Evolutionary conservation across 1,140 invertebrate genomes (phyloP).

Genomic region (Drosophila arawakana): DNA sequence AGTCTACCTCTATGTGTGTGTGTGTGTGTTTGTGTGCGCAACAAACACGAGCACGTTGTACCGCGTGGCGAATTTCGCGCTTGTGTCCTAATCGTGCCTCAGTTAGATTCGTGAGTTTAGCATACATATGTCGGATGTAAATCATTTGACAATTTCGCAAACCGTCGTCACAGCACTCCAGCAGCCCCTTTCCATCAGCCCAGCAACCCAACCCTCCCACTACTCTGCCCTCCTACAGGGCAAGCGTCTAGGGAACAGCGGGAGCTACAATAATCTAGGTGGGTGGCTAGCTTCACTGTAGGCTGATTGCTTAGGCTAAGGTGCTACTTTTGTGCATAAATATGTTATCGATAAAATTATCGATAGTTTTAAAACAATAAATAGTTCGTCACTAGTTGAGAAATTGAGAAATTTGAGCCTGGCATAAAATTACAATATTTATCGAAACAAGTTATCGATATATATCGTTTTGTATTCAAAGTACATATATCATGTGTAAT

Average conservation of each 20-base stretch:
- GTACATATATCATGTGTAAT: too few species aligned
- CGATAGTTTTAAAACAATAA: too few species aligned
- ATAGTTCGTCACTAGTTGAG: too few species aligned
- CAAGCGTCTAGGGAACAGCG: not conserved
- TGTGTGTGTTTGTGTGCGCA: slow-evolving; percentile 17
- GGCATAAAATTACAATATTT: too few species aligned
- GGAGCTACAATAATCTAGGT: not conserved
- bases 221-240: not conserved
- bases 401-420: too few species aligned
- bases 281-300: not conserved
- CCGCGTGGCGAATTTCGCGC: slow-evolving; percentile 52
- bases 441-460: not conserved
- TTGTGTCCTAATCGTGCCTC: slow-evolving; percentile 80
- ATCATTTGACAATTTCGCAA: slow-evolving; percentile 80
- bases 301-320: not conserved
- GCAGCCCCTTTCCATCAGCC: not conserved
- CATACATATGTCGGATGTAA: slow-evolving; percentile 82
- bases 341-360: not conserved
- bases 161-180: slow-evolving; percentile 30
- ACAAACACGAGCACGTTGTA: slow-evolving; percentile 55
- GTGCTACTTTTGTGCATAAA: not conserved
- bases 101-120: slow-evolving; percentile 81
- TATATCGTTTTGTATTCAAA: not conserved
- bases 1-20: not conserved
- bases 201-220: not conserved